Evolutionary conservation across 2,888 invertebrate genomes (phyloP).

Genomic region (Dryomyza anilis): DNA sequence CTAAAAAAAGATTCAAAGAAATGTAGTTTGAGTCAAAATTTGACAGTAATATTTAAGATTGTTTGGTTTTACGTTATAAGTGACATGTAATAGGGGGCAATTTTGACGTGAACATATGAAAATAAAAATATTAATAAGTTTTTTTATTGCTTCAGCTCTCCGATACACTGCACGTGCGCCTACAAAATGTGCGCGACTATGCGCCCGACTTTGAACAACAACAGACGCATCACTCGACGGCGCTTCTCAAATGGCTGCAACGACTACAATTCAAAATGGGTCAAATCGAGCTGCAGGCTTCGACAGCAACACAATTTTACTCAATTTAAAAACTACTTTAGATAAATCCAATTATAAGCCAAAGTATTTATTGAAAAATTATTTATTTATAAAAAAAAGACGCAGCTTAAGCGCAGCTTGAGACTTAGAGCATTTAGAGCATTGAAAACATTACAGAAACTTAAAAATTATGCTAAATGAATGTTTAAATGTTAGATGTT

Average conservation of each 20-base stretch:
- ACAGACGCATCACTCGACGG: constrained; percentile 61
- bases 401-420: not conserved
- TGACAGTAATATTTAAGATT: no score
- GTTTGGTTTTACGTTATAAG: no score
- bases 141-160: constrained; percentile 72
- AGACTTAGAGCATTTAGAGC: not conserved
- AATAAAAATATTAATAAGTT: not conserved
- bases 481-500: constrained; percentile 15
- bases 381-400: not conserved
- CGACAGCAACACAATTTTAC: constrained; percentile 90
- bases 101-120: not conserved
- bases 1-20: no score
- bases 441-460: not conserved
- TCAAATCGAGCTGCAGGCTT: constrained; percentile 92
- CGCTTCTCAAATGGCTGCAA: constrained; percentile 83
- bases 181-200: constrained; percentile 88
- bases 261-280: constrained; percentile 97
- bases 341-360: not conserved
- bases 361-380: not conserved
- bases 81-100: not conserved
- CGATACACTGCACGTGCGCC: constrained; percentile 82
- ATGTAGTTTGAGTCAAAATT: no score
- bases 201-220: constrained; percentile 63
- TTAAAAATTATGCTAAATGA: not conserved
- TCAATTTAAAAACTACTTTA: constrained; percentile 65